These are phyloP conservation scores for Scaptomyza pallida DNA, from an alignment of 1,140 invertebrate genomes.

Conservation along the genomic window DNA sequence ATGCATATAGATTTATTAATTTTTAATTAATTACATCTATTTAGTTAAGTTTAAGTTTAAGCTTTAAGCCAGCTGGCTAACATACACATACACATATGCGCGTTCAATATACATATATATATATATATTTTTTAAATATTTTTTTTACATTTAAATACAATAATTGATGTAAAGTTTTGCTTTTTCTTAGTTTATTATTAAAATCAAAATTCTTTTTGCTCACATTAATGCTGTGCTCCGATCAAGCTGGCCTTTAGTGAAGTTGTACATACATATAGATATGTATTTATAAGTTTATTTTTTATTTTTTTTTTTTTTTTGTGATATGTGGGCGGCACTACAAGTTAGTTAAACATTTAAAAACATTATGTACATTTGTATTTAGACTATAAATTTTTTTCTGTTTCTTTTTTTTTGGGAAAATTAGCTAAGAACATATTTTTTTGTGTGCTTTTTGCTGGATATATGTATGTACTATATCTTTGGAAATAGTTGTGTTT, in stretches of 20 bases:
- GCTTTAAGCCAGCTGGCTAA: constrained; percentile 47
- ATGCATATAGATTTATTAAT: constrained; percentile 23
- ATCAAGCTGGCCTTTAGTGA: constrained; percentile 36
- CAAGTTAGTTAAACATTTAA: constrained; percentile 4
- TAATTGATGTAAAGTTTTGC: constrained; percentile 59
- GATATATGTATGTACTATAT: background rate
- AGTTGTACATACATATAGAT: constrained; percentile 4
- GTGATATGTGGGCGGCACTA: constrained; percentile 22
- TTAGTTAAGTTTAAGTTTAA: constrained; percentile 65
- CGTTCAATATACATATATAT: constrained; percentile 47
- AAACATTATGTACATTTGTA: background rate
- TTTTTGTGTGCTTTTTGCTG: background rate
- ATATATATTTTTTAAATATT: constrained; percentile 30
- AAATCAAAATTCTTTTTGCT: constrained; percentile 64
- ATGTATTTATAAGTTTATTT: constrained; percentile 6
- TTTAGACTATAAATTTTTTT: background rate
- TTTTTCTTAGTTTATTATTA: constrained; percentile 46
- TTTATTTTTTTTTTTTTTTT: background rate
- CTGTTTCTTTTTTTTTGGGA: background rate
- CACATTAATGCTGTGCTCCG: constrained; percentile 66
- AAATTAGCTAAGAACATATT: constrained; percentile 3
- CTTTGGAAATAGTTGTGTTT: constrained; percentile 23
- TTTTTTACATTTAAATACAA: constrained; percentile 54
- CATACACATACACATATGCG: constrained; percentile 37
- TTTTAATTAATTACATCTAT: constrained; percentile 41